Evolutionary conservation across 2,797 vertebrate genomes (phyloP).

Genomic region (Erithacus rubecula): DNA sequence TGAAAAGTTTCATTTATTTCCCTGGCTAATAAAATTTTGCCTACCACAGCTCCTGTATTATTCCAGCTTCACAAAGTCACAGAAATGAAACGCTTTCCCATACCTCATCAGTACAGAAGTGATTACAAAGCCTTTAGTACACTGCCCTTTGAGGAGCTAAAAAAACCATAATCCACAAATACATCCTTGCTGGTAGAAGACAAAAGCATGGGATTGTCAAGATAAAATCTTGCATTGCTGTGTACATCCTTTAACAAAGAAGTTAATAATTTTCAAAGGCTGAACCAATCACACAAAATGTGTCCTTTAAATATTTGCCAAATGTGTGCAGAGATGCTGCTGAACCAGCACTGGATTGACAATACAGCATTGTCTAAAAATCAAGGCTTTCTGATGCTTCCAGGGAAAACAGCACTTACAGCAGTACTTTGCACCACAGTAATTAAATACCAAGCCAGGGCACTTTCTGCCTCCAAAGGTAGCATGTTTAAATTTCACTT

Average conservation of each 20-base stretch:
- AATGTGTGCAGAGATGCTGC: slow-evolving; percentile 64
- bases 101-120: slow-evolving; percentile 1
- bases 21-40: slow-evolving; percentile 31
- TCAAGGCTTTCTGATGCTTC: slow-evolving; percentile 54
- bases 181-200: slow-evolving; percentile 33
- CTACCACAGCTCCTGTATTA: neutral
- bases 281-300: slow-evolving; percentile 63
- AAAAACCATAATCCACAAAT: slow-evolving; percentile 25
- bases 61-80: neutral
- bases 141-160: slow-evolving; percentile 36
- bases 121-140: slow-evolving; percentile 42
- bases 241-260: slow-evolving; percentile 59
- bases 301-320: slow-evolving; percentile 72
- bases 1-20: neutral
- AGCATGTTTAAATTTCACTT: slow-evolving; percentile 39
- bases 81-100: slow-evolving; percentile 41
- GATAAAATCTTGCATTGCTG: slow-evolving; percentile 60
- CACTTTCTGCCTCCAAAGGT: slow-evolving; percentile 55
- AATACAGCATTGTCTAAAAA: slow-evolving; percentile 66
- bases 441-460: slow-evolving; percentile 62
- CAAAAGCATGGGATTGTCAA: slow-evolving; percentile 49
- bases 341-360: slow-evolving; percentile 64
- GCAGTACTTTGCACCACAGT: slow-evolving; percentile 41
- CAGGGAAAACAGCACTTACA: slow-evolving; percentile 42
- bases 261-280: slow-evolving; percentile 63